Evolutionary conservation across 2,888 invertebrate genomes (phyloP).

Genomic region (Eristalis tenax): DNA sequence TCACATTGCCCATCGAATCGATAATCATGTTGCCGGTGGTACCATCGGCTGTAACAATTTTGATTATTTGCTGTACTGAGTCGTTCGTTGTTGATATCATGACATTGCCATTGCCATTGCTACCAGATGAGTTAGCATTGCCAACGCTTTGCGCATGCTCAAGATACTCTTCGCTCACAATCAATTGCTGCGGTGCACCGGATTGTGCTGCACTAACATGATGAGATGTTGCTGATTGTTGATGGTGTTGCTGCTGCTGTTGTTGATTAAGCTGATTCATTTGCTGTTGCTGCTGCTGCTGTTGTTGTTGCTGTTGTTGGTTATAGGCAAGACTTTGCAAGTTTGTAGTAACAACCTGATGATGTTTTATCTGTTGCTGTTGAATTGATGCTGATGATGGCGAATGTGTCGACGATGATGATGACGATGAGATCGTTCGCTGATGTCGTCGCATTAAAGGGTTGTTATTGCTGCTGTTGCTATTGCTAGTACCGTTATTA

Average conservation of each 20-base stretch:
- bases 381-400: constrained; percentile 69
- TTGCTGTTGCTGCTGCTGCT: constrained; percentile 64
- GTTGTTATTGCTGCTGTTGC: constrained; percentile 64
- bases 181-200: constrained; percentile 74
- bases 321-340: constrained; percentile 69
- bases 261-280: constrained; percentile 73
- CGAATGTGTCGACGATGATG: constrained; percentile 69
- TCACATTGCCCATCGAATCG: constrained; percentile 75
- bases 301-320: constrained; percentile 72
- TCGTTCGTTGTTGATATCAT: constrained; percentile 77
- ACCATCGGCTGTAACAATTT: constrained; percentile 80
- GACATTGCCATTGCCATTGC: constrained; percentile 72
- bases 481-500: constrained; percentile 58
- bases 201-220: constrained; percentile 38
- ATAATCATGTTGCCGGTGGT: constrained; percentile 80
- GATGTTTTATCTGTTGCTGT: constrained; percentile 73
- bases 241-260: constrained; percentile 67
- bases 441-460: constrained; percentile 72
- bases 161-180: constrained; percentile 76
- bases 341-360: constrained; percentile 68
- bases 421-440: constrained; percentile 72
- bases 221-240: constrained; percentile 43
- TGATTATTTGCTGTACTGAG: constrained; percentile 79
- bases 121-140: constrained; percentile 39
- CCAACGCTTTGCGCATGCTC: constrained; percentile 72